These are phyloP conservation scores for Eupeodes luniger DNA, from an alignment of 2,888 invertebrate species.

Conservation along the genomic window DNA sequence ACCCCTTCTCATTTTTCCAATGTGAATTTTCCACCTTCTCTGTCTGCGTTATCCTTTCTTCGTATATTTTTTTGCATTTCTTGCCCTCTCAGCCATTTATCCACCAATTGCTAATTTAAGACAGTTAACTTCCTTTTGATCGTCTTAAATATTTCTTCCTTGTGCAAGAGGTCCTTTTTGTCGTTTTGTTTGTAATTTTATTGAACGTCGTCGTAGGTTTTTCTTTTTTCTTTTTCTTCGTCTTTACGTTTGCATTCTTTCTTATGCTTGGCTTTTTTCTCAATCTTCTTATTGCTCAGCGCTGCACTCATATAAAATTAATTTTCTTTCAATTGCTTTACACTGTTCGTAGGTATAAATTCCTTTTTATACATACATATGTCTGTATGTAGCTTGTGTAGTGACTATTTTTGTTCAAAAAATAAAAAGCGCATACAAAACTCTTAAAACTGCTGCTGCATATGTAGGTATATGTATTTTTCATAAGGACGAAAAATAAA, in stretches of 20 bases:
- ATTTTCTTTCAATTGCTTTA: constrained; percentile 68
- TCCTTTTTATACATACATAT: too few species aligned
- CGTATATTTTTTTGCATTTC: constrained; percentile 2
- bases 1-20: background rate
- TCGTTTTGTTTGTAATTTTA: constrained; percentile 36
- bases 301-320: constrained; percentile 62
- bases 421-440: constrained; percentile 61
- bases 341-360: constrained; percentile 31
- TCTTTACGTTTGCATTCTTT: background rate
- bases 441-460: constrained; percentile 33
- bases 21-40: background rate
- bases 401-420: background rate
- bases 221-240: background rate
- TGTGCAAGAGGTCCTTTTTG: background rate
- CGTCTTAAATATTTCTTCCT: constrained; percentile 24
- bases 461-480: background rate
- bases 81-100: constrained; percentile 56
- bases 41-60: background rate
- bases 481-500: background rate
- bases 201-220: constrained; percentile 21
- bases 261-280: background rate
- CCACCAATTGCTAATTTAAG: constrained; percentile 63
- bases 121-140: constrained; percentile 67
- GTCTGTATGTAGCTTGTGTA: background rate
- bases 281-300: constrained; percentile 53